Conservation (phyloP, 2,888 invertebrate species). For the Cryptocephalus primarius region DNA sequence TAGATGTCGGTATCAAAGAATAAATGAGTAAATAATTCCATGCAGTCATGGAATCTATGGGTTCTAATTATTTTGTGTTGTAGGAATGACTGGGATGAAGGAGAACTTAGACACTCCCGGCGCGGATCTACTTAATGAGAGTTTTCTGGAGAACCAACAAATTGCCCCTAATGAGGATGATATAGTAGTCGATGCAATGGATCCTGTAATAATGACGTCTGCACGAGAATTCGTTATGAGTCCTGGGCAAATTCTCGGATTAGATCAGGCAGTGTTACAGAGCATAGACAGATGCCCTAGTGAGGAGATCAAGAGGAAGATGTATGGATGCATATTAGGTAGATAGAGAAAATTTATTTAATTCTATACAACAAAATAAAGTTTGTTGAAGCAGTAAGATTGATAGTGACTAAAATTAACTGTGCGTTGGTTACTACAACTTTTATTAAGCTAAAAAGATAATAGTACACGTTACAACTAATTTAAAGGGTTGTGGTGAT, state of each 20-base stretch:
- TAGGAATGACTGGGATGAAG: constrained; percentile 42
- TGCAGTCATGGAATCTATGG: neutral
- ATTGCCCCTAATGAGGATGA: constrained; percentile 53
- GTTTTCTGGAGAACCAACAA: constrained; percentile 41
- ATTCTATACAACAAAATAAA: too few relatives aligned
- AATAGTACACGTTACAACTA: too few relatives aligned
- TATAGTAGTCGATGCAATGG: constrained; percentile 58
- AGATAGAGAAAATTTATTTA: neutral
- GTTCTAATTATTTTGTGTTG: constrained; percentile 1
- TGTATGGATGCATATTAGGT: constrained; percentile 79
- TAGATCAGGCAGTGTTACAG: constrained; percentile 85
- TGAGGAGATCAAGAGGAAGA: constrained; percentile 84
- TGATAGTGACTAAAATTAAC: too few relatives aligned
- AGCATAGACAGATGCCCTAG: constrained; percentile 66
- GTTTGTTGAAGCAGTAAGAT: too few relatives aligned
- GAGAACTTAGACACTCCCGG: constrained; percentile 45
- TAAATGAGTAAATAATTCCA: too few relatives aligned
- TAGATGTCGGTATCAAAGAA: neutral
- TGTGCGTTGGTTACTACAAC: too few relatives aligned
- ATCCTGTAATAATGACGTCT: constrained; percentile 29
- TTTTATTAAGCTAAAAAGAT: too few relatives aligned
- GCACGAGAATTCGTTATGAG: constrained; percentile 57
- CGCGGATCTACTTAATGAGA: constrained; percentile 37
- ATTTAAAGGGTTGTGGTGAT: too few relatives aligned
- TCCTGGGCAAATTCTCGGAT: constrained; percentile 69